Conservation (phyloP, 2,113 vertebrate genomes). For the Microcebus murinus region DNA sequence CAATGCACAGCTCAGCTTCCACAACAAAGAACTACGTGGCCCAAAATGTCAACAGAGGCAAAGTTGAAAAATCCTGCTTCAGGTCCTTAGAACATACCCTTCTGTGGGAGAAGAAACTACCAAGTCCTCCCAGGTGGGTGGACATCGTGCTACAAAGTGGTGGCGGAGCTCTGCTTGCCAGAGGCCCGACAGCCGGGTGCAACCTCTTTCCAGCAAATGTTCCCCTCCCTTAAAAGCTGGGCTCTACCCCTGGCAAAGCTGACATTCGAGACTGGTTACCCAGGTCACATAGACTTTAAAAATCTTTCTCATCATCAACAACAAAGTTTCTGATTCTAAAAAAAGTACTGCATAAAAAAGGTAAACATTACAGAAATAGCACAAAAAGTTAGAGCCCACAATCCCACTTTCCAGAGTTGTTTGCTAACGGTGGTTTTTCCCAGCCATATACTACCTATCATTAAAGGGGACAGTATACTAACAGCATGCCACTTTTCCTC, state of each 20-base stretch:
- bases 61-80: not conserved
- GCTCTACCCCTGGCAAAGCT: not conserved
- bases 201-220: no score
- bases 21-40: not conserved
- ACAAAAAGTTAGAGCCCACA: not conserved
- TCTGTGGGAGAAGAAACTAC: not conserved
- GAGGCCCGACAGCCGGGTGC: not conserved
- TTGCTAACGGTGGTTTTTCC: not conserved
- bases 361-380: not conserved
- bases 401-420: not conserved
- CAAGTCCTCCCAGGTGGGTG: not conserved
- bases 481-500: not conserved
- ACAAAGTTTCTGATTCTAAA: not conserved
- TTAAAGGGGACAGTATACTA: rapidly evolving
- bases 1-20: not conserved
- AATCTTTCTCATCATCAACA: not conserved
- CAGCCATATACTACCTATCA: not conserved
- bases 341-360: not conserved
- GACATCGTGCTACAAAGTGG: not conserved
- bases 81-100: not conserved
- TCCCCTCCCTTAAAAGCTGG: not conserved
- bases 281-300: not conserved
- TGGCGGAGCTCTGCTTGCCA: not conserved
- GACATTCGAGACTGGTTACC: not conserved
- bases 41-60: not conserved